These are phyloP conservation scores for Aplysina aerophoba DNA, from an alignment of 37 sponge, comb jelly and placozoan genomes.

Conservation along the genomic window DNA sequence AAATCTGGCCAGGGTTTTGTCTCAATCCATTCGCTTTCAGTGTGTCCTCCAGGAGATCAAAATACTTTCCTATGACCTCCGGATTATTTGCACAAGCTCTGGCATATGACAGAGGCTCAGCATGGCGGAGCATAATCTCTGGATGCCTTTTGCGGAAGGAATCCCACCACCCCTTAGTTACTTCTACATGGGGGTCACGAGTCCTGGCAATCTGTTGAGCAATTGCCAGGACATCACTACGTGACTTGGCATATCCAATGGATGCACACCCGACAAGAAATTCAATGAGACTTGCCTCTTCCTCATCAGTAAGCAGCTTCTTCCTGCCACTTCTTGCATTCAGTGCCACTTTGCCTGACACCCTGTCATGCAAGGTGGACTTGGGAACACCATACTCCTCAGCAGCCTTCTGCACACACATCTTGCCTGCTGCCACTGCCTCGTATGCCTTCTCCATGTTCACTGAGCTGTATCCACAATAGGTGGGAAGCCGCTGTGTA, in stretches of 20 bases:
- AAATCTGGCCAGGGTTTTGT: conserved; percentile 21
- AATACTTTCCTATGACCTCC: conserved; percentile 28
- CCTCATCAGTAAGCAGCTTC: neutral
- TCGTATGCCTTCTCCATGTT: conserved; percentile 36
- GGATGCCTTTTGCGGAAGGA: conserved; percentile 20
- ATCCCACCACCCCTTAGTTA: conserved; percentile 55
- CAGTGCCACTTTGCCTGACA: neutral
- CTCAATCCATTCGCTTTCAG: too few species aligned
- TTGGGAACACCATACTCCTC: neutral
- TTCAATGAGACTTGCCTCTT: neutral
- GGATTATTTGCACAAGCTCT: conserved; percentile 29
- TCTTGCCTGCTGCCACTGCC: neutral
- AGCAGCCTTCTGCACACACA: neutral
- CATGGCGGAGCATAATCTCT: neutral
- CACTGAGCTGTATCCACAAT: too few species aligned
- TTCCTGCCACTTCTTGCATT: neutral
- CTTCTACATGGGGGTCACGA: neutral
- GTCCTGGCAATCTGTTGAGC: neutral
- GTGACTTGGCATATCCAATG: neutral
- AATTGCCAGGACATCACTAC: neutral
- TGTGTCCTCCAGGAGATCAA: conserved; percentile 30
- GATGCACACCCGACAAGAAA: neutral
- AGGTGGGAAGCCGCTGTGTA: too few species aligned
- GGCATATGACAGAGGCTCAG: neutral
- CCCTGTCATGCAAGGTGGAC: conserved; percentile 4